Percentiles rank a stretch among this genome's conserved stretches.
phyloP scores from a whole-genome alignment of 2,113 vertebrate species.

The Struthio camelus region DNA sequence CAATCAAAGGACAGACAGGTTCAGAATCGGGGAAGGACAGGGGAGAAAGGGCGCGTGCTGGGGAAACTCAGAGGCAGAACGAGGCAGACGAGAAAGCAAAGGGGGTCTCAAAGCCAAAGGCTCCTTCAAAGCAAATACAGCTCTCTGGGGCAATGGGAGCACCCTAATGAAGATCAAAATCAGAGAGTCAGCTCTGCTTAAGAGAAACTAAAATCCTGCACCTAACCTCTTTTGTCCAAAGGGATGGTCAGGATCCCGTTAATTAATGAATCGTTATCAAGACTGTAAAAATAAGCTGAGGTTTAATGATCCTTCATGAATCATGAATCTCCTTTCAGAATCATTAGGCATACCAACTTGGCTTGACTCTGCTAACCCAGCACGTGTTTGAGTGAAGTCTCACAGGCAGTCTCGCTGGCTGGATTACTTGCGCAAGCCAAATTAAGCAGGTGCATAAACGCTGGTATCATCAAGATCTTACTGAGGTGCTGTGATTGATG shows the following conservation, averaged over 20 bases:
- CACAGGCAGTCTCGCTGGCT: neutral
- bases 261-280: neutral
- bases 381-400: neutral
- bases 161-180: neutral
- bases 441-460: constrained; percentile 29
- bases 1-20: neutral
- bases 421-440: neutral
- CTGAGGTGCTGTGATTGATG: neutral
- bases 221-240: neutral
- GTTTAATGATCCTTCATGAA: neutral
- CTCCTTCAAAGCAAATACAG: neutral
- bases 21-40: neutral
- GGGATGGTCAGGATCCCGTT: neutral
- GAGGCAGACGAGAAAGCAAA: neutral
- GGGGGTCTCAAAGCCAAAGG: neutral
- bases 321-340: constrained; percentile 4
- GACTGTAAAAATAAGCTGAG: neutral
- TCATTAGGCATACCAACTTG: neutral
- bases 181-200: neutral
- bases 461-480: neutral
- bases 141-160: neutral
- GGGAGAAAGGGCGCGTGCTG: neutral
- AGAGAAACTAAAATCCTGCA: neutral
- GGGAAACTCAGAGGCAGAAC: neutral
- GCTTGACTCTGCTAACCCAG: constrained; percentile 7